Evolutionary conservation across 2,888 invertebrate genomes (phyloP).

Genomic region (Acanthoscelides obtectus): DNA sequence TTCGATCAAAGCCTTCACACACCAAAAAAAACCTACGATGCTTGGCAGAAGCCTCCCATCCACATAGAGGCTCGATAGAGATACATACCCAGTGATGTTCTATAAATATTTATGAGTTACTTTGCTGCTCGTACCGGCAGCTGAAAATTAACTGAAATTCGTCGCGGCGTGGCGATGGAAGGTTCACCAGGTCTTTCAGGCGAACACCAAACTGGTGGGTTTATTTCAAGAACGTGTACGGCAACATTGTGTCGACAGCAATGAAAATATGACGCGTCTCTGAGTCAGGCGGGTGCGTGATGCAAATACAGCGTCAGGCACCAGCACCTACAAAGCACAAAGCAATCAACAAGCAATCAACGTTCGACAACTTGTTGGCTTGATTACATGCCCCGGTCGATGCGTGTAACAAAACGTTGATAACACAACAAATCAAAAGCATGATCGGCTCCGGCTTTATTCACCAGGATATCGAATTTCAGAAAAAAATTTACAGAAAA

Average conservation of each 20-base stretch:
- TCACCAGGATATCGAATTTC: no score
- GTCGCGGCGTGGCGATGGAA: neutral
- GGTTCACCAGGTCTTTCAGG: neutral
- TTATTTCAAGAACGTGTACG: neutral
- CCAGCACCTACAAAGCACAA: neutral
- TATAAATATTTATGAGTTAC: neutral
- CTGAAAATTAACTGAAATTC: neutral
- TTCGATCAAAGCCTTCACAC: neutral
- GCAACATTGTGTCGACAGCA: neutral
- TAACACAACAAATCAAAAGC: no score
- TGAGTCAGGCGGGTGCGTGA: neutral
- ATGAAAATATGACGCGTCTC: neutral
- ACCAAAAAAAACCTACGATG: neutral
- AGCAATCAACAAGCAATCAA: neutral
- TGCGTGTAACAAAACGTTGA: no score
- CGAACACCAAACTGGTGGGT: no score
- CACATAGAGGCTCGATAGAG: neutral
- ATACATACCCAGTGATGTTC: neutral
- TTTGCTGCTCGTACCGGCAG: neutral
- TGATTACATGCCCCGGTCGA: neutral
- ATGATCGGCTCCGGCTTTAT: no score
- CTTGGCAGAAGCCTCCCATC: neutral
- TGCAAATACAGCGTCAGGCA: neutral
- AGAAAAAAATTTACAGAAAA: no score
- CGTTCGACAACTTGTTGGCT: neutral